These are phyloP conservation scores for Hypena proboscidalis DNA, from an alignment of 2,888 invertebrate genomes.

Conservation along the genomic window DNA sequence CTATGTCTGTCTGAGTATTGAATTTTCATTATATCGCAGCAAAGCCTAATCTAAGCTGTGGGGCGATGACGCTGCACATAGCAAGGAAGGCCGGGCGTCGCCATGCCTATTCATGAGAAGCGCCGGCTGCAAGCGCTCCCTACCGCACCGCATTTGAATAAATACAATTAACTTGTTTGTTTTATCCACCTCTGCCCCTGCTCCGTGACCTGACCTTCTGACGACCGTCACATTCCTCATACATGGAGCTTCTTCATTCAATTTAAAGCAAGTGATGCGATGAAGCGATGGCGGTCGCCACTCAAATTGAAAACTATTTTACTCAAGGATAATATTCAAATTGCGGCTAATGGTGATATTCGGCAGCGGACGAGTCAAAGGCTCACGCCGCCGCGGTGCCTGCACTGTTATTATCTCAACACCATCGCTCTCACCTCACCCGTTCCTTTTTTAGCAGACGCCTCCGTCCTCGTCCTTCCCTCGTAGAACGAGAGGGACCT, in stretches of 20 bases:
- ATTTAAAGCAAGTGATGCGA: constrained; percentile 22
- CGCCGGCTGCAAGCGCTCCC: constrained; percentile 71
- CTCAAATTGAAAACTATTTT: constrained; percentile 66
- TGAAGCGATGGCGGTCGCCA: constrained; percentile 40
- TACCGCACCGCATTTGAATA: constrained; percentile 76
- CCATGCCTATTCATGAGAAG: constrained; percentile 80
- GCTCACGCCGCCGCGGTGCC: constrained; percentile 56
- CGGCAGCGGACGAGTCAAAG: constrained; percentile 77
- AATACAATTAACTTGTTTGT: constrained; percentile 86
- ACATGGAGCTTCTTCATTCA: constrained; percentile 8
- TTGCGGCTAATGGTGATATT: constrained; percentile 76
- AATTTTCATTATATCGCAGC: constrained; percentile 41
- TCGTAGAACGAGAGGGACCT: constrained; percentile 61
- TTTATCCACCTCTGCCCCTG: constrained; percentile 71
- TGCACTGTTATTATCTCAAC: constrained; percentile 85
- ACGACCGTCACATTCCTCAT: constrained; percentile 59
- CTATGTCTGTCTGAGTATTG: background rate
- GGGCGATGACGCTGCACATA: constrained; percentile 72
- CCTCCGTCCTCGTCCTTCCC: constrained; percentile 70
- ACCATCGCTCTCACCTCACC: constrained; percentile 81
- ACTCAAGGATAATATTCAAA: constrained; percentile 70
- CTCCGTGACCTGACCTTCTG: constrained; percentile 60
- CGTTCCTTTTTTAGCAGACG: constrained; percentile 80
- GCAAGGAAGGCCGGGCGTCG: constrained; percentile 61
- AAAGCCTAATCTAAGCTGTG: constrained; percentile 34